Percentiles rank a stretch among this genome's conserved stretches.
phyloP scores from a whole-genome alignment of 1,140 invertebrate genomes.

The Calosoma granatense region DNA sequence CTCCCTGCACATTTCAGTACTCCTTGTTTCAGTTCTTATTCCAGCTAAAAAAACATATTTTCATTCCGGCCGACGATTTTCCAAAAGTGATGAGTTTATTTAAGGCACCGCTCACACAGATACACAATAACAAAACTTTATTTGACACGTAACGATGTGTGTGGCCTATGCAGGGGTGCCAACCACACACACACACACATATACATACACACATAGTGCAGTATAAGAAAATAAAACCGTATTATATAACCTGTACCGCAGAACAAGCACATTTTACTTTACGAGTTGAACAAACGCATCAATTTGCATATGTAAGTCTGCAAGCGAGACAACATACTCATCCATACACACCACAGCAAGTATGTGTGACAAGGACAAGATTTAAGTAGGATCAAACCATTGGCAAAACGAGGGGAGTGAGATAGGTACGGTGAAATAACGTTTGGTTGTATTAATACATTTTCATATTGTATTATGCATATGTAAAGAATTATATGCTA shows the following conservation, averaged over 20 bases:
- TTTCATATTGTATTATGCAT: conserved; percentile 8
- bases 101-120: background rate
- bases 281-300: conserved; percentile 4
- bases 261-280: background rate
- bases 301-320: conserved; percentile 8
- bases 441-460: conserved; percentile 1
- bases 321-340: background rate
- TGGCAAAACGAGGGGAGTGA: background rate
- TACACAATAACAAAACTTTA: conserved; percentile 8
- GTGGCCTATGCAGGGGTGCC: background rate
- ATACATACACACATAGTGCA: too few relatives aligned
- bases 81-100: background rate
- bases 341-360: background rate
- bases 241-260: conserved; percentile 4
- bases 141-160: background rate
- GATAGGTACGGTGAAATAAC: background rate
- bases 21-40: too few relatives aligned
- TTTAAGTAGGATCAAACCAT: conserved; percentile 4
- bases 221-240: background rate
- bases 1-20: too few relatives aligned
- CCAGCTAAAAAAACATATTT: too few relatives aligned
- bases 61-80: background rate
- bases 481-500: background rate
- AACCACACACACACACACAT: background rate
- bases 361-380: background rate